Evolutionary conservation across 92 coral and sea anemone species (phyloP), one percentile per base, ranked within the genome.

Genomic region (Isaurus tuberculatus): DNA sequence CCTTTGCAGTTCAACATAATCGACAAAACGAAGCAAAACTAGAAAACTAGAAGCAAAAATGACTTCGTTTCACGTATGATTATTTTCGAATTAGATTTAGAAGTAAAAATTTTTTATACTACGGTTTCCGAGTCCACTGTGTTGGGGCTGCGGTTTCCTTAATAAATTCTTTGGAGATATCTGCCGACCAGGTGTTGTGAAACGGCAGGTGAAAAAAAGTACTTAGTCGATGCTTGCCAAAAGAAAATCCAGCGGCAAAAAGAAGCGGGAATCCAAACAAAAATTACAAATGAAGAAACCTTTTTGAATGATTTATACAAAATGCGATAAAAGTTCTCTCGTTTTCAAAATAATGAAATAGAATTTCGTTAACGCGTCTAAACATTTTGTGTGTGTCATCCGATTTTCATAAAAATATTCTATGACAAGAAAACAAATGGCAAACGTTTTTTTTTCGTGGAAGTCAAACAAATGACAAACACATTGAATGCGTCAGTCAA

Each of bases 391-490:
- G 48, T 74, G 4, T 6, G 31, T 77, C 70, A 55, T 55, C 55
- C 69, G 82, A 58, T 40, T 72, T 72, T 43, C 14, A 72, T 44
- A 72, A 43, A 42, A 43, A 72, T 72, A 27, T 57, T 58, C 34
- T 55, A 34, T 29, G 69, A 34, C 70, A 51, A 58, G 37, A 77
- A 33, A 77, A 77, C 70, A 77, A 75, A 58, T 77, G 68, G 46
- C 46, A 77, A 53, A 58, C 64, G 67, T 75, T 60, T 64, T 31
- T n/a, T n/a, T 33, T 61, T 61, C 70, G 23, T 36, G 33, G 49
- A 77, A 58, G 36, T 77, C 70, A 77, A 23, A 77, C 82, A 58
- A 77, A 70, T 60, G 82, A 34, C 58, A 77, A 77, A 77, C 51
- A 40, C 13, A 63, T 63, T 63, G n/a, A 27, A 63, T 26, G 27